These are phyloP conservation scores for Paradoxurus hermaphroditus DNA, from an alignment of 2,113 vertebrate genomes.

Conservation along the genomic window DNA sequence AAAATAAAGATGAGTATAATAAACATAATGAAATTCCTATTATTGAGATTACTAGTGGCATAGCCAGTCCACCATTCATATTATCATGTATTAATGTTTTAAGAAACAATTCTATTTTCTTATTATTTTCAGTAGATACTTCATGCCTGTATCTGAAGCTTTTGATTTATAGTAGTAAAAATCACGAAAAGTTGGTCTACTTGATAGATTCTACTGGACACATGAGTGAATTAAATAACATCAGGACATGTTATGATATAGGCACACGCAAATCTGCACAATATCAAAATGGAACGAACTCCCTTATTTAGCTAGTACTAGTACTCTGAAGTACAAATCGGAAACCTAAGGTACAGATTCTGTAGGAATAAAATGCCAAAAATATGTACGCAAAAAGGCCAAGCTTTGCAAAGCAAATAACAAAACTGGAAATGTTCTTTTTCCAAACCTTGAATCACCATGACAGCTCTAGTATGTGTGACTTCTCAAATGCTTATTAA, in stretches of 20 bases:
- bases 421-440: slow-evolving; percentile 70
- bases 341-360: slow-evolving; percentile 57
- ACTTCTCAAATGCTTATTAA: slow-evolving; percentile 64
- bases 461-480: slow-evolving; percentile 18
- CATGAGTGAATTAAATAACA: slow-evolving; percentile 68
- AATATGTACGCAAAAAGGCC: slow-evolving; percentile 76
- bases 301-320: not conserved
- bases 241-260: slow-evolving; percentile 69
- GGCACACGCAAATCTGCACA: not conserved
- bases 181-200: slow-evolving; percentile 11
- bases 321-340: slow-evolving; percentile 67
- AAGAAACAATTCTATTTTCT: slow-evolving; percentile 51
- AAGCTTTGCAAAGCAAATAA: slow-evolving; percentile 79
- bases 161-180: slow-evolving; percentile 71
- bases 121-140: slow-evolving; percentile 69
- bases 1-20: not conserved
- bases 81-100: slow-evolving; percentile 21
- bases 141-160: slow-evolving; percentile 51
- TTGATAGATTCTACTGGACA: slow-evolving; percentile 67
- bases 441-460: slow-evolving; percentile 73
- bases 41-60: not conserved
- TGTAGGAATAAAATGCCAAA: slow-evolving; percentile 74
- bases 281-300: slow-evolving; percentile 67
- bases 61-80: not conserved
- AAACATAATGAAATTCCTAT: not conserved